Evolutionary conservation across 2,888 invertebrate species (phyloP).

Genomic region (Drosophila colorata): DNA sequence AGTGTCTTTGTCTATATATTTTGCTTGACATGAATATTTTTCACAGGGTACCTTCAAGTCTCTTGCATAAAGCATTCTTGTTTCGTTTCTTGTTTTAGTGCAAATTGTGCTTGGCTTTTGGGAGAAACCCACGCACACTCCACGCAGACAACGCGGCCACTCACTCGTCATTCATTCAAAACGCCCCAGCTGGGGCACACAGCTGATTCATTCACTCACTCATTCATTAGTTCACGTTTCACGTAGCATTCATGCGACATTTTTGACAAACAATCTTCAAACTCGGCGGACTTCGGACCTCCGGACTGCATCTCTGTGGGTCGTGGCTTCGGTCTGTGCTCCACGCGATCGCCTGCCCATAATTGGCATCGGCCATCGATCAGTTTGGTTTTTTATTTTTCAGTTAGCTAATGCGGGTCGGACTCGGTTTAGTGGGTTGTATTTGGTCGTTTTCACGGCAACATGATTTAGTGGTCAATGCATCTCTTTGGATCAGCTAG

Average conservation of each 20-base stretch:
- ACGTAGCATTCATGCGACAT: constrained; percentile 65
- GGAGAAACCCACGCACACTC: constrained; percentile 47
- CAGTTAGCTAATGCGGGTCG: constrained; percentile 54
- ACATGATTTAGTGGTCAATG: constrained; percentile 53
- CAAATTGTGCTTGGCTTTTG: constrained; percentile 33
- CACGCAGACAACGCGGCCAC: constrained; percentile 56
- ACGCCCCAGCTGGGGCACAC: constrained; percentile 38
- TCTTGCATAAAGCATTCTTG: not conserved
- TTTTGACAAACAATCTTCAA: constrained; percentile 69
- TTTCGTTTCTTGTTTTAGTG: constrained; percentile 28
- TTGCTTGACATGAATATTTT: not conserved
- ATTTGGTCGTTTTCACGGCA: constrained; percentile 18
- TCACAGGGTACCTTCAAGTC: constrained; percentile 34
- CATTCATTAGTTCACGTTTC: constrained; percentile 49
- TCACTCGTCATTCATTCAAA: constrained; percentile 52
- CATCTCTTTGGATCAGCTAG: constrained; percentile 24
- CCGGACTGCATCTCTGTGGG: constrained; percentile 36
- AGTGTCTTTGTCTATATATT: not conserved
- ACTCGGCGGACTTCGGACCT: constrained; percentile 7
- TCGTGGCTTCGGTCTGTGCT: constrained; percentile 14
- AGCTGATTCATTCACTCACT: constrained; percentile 42
- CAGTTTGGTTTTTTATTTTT: constrained; percentile 22
- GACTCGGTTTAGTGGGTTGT: constrained; percentile 37
- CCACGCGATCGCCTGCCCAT: constrained; percentile 30
- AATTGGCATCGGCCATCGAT: constrained; percentile 62